Conservation (phyloP, 2,888 invertebrate species). For the Melinopterus prodromus region DNA sequence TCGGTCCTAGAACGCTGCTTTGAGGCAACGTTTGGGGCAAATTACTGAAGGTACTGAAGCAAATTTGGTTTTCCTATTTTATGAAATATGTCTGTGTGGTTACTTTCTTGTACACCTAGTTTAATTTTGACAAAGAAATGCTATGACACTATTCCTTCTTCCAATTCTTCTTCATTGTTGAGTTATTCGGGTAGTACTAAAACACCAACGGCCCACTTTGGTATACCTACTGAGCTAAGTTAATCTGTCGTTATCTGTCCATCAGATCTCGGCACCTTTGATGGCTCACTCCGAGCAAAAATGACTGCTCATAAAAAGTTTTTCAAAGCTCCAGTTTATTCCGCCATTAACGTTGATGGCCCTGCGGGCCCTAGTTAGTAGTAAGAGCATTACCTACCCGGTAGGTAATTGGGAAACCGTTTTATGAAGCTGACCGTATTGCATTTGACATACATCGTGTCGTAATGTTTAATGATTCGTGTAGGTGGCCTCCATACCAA, state of each 20-base stretch:
- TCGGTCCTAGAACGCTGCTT: no score
- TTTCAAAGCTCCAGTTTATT: constrained; percentile 20
- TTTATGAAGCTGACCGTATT: constrained; percentile 15
- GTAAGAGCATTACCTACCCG: constrained; percentile 15
- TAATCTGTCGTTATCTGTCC: constrained; percentile 25
- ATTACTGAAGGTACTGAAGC: no score
- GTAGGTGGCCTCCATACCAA: constrained; percentile 8
- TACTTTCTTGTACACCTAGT: no score
- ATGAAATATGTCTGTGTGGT: no score
- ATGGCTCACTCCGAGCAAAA: constrained; percentile 12
- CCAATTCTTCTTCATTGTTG: not conserved
- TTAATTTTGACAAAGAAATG: not conserved
- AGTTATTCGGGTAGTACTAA: not conserved
- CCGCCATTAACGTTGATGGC: constrained; percentile 16
- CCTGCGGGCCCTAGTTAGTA: constrained; percentile 19
- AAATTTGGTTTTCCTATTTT: no score
- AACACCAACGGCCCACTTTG: not conserved
- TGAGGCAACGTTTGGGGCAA: no score
- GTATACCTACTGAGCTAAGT: constrained; percentile 12
- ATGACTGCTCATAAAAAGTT: constrained; percentile 14
- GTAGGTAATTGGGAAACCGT: constrained; percentile 12
- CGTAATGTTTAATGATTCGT: constrained; percentile 21
- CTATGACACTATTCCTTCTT: not conserved
- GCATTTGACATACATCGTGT: not conserved
- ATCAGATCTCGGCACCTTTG: constrained; percentile 15